Conservation (phyloP, 2,797 vertebrate genomes). For the Macrochelys suwanniensis region DNA sequence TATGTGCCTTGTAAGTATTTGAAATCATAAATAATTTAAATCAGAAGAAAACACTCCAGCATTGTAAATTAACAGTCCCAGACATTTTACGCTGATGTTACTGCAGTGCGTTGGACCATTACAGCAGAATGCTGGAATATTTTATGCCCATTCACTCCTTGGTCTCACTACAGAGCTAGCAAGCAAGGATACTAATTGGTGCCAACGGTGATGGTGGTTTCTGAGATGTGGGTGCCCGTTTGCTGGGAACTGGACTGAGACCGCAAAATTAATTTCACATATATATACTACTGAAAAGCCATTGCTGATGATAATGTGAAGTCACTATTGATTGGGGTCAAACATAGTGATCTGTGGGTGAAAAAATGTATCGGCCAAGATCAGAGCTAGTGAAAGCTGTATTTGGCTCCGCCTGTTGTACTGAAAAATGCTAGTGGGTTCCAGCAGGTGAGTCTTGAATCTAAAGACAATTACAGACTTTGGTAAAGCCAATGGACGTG, state of each 20-base stretch:
- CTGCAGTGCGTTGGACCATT: not conserved
- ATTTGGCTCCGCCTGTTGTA: conserved; percentile 36
- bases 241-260: not conserved
- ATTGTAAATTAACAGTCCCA: not conserved
- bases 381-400: conserved; percentile 49
- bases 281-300: conserved; percentile 52
- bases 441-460: not conserved
- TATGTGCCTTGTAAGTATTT: not conserved
- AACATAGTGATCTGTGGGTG: conserved; percentile 55
- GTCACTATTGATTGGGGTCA: conserved; percentile 57
- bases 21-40: not conserved
- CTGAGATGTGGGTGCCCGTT: conserved; percentile 43
- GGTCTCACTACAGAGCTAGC: conserved; percentile 38
- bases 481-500: conserved; percentile 4
- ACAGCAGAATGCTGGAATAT: not conserved
- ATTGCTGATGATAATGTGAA: conserved; percentile 62
- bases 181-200: not conserved
- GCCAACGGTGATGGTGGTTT: not conserved
- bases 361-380: conserved; percentile 54
- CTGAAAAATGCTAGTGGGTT: conserved; percentile 30
- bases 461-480: conserved; percentile 4
- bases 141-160: conserved; percentile 46
- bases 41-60: accelerated
- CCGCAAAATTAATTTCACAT: conserved; percentile 68
- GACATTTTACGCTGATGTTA: not conserved